Conservation (phyloP, 2,113 vertebrate species). For the Onychostruthus taczanowskii region DNA sequence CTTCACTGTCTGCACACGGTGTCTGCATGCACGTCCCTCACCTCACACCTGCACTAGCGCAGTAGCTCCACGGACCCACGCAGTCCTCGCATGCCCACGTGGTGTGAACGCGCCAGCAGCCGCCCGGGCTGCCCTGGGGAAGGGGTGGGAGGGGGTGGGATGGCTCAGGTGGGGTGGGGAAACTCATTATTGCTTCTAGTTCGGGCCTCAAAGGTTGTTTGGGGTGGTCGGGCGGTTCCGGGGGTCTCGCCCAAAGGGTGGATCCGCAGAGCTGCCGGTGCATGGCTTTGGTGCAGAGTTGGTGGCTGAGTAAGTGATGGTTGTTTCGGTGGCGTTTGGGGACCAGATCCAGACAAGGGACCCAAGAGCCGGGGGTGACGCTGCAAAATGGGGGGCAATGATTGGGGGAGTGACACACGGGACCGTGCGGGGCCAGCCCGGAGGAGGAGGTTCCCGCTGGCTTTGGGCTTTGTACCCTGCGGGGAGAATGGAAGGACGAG, state of each 20-base stretch:
- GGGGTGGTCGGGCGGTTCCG: not conserved
- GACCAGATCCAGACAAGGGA: not conserved
- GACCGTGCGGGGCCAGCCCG: fast-evolving
- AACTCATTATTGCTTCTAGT: not conserved
- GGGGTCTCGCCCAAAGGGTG: not conserved
- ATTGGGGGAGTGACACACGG: fast-evolving
- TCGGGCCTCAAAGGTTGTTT: not conserved
- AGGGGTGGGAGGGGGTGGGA: not conserved
- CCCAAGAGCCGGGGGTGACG: not conserved
- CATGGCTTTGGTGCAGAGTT: not conserved
- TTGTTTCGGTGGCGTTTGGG: not conserved
- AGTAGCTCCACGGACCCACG: constrained; percentile 41
- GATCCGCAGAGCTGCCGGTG: not conserved
- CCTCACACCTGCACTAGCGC: constrained; percentile 12
- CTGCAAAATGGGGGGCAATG: not conserved
- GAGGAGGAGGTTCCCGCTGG: not conserved
- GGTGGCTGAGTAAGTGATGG: not conserved
- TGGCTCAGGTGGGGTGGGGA: not conserved
- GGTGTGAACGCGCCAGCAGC: constrained; percentile 12
- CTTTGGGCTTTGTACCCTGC: not conserved
- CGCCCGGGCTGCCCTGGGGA: not conserved
- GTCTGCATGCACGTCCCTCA: constrained; percentile 60
- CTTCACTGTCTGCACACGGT: constrained; percentile 40
- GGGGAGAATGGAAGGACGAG: not conserved
- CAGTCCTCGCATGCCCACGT: constrained; percentile 66